Evolutionary conservation across 2,797 vertebrate species (phyloP).

Genomic region (Scleropages formosus): DNA sequence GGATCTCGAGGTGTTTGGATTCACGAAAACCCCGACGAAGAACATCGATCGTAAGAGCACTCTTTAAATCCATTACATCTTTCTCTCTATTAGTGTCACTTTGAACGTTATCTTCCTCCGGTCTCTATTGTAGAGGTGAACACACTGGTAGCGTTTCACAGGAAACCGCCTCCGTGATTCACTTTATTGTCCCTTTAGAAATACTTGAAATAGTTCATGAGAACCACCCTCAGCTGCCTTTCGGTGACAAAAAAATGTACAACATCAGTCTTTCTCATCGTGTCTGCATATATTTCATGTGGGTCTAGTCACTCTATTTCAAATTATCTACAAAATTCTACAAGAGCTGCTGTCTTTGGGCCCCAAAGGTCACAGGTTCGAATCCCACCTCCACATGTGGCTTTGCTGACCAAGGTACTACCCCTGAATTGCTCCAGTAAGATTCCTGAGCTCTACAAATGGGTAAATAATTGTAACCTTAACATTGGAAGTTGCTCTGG

Average conservation of each 20-base stretch:
- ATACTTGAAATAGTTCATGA: neutral
- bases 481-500: too few species aligned
- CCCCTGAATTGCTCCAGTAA: too few species aligned
- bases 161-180: neutral
- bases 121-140: neutral
- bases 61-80: neutral
- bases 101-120: neutral
- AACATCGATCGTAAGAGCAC: neutral
- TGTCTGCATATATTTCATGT: too few species aligned
- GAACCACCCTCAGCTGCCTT: constrained; percentile 5
- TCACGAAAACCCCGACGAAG: neutral
- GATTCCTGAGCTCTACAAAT: too few species aligned
- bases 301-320: too few species aligned
- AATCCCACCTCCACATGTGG: too few species aligned
- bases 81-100: neutral
- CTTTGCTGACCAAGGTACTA: too few species aligned
- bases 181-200: constrained; percentile 11
- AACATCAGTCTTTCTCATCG: too few species aligned
- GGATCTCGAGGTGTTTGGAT: neutral
- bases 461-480: too few species aligned
- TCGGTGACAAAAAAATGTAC: constrained; percentile 4
- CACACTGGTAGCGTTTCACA: neutral
- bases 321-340: too few species aligned
- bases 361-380: too few species aligned
- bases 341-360: too few species aligned